Percentiles rank a stretch among this genome's conserved stretches.
Conservation (phyloP, 2,797 vertebrate genomes). For the Antennarius maculatus region DNA sequence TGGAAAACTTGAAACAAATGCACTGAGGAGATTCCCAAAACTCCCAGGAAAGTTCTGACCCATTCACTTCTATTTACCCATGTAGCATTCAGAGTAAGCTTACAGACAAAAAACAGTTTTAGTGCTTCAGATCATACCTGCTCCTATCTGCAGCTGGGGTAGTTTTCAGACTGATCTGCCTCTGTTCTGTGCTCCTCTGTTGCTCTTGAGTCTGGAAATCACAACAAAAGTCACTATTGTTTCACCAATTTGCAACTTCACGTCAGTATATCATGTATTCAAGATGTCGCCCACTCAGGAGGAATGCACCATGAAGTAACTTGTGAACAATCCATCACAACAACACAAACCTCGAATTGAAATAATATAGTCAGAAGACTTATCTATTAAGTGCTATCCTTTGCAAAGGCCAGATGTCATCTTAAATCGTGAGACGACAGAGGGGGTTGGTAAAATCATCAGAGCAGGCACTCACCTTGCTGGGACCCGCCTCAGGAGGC, state of each 20-base stretch:
- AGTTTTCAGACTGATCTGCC: slow-evolving; percentile 93
- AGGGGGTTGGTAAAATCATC: neutral
- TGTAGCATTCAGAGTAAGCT: neutral
- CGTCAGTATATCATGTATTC: neutral
- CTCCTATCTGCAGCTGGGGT: slow-evolving; percentile 93
- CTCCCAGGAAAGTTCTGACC: neutral
- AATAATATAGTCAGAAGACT: too few species aligned
- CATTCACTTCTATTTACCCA: neutral
- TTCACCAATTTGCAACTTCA: neutral
- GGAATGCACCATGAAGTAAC: neutral
- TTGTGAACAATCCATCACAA: too few species aligned
- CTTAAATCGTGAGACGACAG: too few species aligned
- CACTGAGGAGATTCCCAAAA: neutral
- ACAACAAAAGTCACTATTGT: neutral
- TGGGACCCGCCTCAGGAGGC: slow-evolving; percentile 85
- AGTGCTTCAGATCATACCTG: slow-evolving; percentile 81
- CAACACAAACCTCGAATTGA: too few species aligned
- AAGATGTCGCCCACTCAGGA: neutral
- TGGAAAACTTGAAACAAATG: neutral
- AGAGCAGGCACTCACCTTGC: slow-evolving; percentile 81
- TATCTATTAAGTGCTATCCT: too few species aligned
- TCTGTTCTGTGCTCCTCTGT: slow-evolving; percentile 86
- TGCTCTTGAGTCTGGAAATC: slow-evolving; percentile 88
- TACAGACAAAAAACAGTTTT: neutral
- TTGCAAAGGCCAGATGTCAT: too few species aligned